A percentile compares a stretch with the other conserved stretches of the same genome.
These are phyloP conservation scores for Plodia interpunctella DNA, from an alignment of 1,140 invertebrate species.

Conservation along the genomic window DNA sequence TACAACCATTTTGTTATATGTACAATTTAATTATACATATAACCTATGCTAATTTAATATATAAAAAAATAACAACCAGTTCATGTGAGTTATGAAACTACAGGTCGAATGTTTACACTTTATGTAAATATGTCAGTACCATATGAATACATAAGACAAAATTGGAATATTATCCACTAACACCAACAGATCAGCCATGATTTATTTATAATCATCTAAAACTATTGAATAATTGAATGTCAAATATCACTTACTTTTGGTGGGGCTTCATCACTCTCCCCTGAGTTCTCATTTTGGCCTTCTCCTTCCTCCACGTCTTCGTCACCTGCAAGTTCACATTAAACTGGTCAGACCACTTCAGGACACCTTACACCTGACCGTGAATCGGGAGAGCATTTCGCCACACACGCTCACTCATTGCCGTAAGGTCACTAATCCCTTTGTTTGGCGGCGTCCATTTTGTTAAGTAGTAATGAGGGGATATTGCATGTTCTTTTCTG, in stretches of 20 bases:
- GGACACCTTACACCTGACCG: constrained; percentile 35
- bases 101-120: too few species aligned
- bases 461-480: constrained; percentile 80
- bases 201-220: background rate
- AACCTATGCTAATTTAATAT: too few species aligned
- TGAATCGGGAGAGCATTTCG: constrained; percentile 34
- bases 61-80: too few species aligned
- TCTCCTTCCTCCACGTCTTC: constrained; percentile 82
- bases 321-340: constrained; percentile 79
- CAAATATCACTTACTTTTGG: constrained; percentile 62
- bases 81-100: too few species aligned
- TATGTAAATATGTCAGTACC: too few species aligned
- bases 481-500: constrained; percentile 77
- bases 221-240: constrained; percentile 19
- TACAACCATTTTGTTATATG: too few species aligned
- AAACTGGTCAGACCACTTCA: constrained; percentile 62
- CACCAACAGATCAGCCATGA: background rate
- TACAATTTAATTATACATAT: too few species aligned
- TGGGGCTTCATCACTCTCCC: constrained; percentile 84
- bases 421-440: constrained; percentile 78
- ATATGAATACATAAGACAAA: too few species aligned
- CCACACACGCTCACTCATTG: constrained; percentile 45
- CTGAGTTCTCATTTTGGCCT: constrained; percentile 82
- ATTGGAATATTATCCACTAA: too few species aligned
- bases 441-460: constrained; percentile 85